Evolutionary conservation across 2,888 invertebrate species (phyloP), one percentile per base, ranked within the genome.

Genomic region (Folsomia manolachei): DNA sequence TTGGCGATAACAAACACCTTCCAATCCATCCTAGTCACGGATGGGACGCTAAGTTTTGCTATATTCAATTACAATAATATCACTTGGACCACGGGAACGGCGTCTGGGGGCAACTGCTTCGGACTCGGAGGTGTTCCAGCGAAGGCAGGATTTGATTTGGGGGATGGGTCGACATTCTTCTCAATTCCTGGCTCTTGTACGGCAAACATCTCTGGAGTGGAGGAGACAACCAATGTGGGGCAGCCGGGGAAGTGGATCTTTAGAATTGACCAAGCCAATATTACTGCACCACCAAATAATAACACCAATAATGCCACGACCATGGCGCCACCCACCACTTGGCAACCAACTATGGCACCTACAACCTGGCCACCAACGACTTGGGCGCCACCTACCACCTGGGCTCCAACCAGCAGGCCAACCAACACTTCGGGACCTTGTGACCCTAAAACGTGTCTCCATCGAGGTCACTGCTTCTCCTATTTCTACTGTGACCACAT

Each of bases 81-180:
- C 0, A 69, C 63, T 1, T 77, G 77, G 77, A 75, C 75, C 1
- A 75, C 75, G 1, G 77, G 75, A 21, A 71, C 72, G 1, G 73
- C 65, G 0, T 68, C 71, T 11, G 68, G 70, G 4, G 72, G 70
- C n/a, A 39, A 71, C 11, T 78, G 78, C 26, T 9, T 21, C 0
- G 78, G 78, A 0, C 53, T 71, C 0, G 75, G 71, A 1, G 74
- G 75, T 1, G 68, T 2, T 1, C 71, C 78, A 7, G 78, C 78
- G 1, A 78, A 78, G 64, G 73, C 73, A 24, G 78, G 78, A 0
- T 78, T 78, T 70, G 78, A 78, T 25, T 63, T 69, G 14, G 78
- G 78, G n/a, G 73, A 78, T 64, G 51, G 63, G 1, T 27, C 24
- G 18, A 75, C 70, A 1, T 71, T 74, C 52, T 76, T 66, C 64